Percentiles rank a stretch among this genome's conserved stretches.
phyloP scores from a whole-genome alignment of 2,113 vertebrate species.

The Galbula dea region DNA sequence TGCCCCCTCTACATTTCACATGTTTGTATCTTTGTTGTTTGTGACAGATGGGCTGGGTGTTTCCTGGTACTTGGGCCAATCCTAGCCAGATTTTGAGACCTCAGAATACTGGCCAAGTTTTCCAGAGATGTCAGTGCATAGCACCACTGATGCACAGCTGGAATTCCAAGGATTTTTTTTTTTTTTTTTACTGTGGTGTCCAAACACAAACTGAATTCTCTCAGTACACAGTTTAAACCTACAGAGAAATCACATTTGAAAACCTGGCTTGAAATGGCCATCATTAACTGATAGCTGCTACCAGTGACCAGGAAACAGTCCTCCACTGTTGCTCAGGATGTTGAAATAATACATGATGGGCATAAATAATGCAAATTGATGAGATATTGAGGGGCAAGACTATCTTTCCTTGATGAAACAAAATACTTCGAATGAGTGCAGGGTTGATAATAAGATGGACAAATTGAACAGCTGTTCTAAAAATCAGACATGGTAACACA shows the following conservation, averaged over 20 bases:
- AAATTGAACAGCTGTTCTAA: not conserved
- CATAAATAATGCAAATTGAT: constrained; percentile 10
- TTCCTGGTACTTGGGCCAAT: not conserved
- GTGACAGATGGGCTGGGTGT: not conserved
- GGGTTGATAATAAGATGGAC: not conserved
- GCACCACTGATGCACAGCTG: fast-evolving
- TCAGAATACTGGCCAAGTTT: not conserved
- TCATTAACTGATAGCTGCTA: not conserved
- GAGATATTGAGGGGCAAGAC: not conserved
- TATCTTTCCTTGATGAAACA: not conserved
- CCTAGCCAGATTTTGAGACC: not conserved
- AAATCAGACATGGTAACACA: not conserved
- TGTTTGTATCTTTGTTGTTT: not conserved
- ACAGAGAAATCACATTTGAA: not conserved
- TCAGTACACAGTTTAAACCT: not conserved
- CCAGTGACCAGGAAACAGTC: not conserved
- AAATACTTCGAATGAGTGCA: not conserved
- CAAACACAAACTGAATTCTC: not conserved
- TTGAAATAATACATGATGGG: not conserved
- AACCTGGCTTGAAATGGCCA: not conserved
- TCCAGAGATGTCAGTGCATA: not conserved
- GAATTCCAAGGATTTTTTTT: not conserved
- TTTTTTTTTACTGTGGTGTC: not conserved
- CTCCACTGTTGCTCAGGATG: not conserved
- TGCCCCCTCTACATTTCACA: not conserved